Percentiles rank a stretch among this genome's conserved stretches.
These are phyloP conservation scores for Columba livia DNA, from an alignment of 2,113 vertebrate species.

Conservation along the genomic window DNA sequence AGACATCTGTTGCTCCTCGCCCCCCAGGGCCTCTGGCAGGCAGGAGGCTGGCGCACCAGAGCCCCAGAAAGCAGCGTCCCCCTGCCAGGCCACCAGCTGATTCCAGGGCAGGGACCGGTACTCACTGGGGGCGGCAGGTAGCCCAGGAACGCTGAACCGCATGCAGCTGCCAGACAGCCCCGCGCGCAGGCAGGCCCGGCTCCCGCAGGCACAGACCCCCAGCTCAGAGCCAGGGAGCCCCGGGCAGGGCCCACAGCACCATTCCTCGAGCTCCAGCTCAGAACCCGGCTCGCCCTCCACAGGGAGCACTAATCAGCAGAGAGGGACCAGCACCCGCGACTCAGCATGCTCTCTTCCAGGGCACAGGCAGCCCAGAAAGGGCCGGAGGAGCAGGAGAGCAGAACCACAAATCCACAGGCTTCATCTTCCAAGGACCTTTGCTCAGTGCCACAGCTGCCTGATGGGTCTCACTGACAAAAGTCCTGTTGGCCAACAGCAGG, in stretches of 20 bases:
- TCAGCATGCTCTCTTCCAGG: conserved; percentile 5
- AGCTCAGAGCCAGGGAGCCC: neutral
- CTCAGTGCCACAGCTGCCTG: conserved; percentile 32
- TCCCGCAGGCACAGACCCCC: conserved; percentile 17
- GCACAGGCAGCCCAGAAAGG: conserved; percentile 1
- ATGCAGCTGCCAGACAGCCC: conserved; percentile 54
- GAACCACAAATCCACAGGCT: conserved; percentile 31
- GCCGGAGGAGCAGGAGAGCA: neutral
- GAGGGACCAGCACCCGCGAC: neutral
- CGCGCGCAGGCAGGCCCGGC: neutral
- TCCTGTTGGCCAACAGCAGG: conserved; percentile 40
- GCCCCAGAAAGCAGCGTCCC: neutral
- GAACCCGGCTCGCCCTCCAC: neutral
- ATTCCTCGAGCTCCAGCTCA: neutral
- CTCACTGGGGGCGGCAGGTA: conserved; percentile 38
- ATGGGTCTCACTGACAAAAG: conserved; percentile 43
- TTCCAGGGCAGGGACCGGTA: neutral
- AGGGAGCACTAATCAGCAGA: neutral
- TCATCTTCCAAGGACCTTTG: conserved; percentile 2
- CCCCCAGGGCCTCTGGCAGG: conserved; percentile 1
- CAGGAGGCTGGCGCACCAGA: neutral
- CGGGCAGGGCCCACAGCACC: neutral
- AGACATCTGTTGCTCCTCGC: neutral
- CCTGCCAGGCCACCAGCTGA: neutral
- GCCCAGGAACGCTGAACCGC: conserved; percentile 23